A percentile compares a stretch with the other conserved stretches of the same genome.
These are phyloP conservation scores for Clanis bilineata DNA, from an alignment of 2,888 invertebrate genomes.

Conservation along the genomic window DNA sequence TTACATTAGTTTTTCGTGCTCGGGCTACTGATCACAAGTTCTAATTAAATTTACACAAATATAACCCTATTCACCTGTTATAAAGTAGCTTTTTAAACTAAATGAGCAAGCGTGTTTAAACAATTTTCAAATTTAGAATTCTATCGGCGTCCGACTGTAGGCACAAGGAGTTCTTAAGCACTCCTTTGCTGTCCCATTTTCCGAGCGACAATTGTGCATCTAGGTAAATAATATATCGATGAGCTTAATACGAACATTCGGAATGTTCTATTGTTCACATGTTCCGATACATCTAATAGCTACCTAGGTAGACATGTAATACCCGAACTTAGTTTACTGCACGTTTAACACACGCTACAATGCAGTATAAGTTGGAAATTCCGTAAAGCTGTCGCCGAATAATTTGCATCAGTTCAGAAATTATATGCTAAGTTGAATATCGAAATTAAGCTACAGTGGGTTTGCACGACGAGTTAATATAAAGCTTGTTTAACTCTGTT, in stretches of 20 bases:
- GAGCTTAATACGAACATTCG: background rate
- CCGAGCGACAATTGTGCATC: too few species aligned
- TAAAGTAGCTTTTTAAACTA: too few species aligned
- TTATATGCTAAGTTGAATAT: background rate
- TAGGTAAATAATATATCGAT: too few species aligned
- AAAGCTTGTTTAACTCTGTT: background rate
- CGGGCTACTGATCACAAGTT: too few species aligned
- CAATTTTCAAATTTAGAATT: too few species aligned
- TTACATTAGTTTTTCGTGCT: too few species aligned
- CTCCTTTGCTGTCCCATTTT: too few species aligned
- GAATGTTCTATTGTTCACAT: background rate
- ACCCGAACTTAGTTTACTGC: background rate
- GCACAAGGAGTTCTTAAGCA: too few species aligned
- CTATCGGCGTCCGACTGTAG: too few species aligned
- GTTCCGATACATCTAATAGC: background rate
- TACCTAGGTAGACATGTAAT: background rate
- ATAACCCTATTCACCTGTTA: too few species aligned
- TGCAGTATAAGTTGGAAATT: background rate
- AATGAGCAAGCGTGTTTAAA: too few species aligned
- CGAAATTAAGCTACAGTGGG: background rate
- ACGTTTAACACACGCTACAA: background rate
- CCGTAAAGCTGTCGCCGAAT: background rate
- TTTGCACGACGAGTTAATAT: background rate
- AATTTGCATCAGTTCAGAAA: constrained; percentile 1
- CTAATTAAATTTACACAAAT: too few species aligned